Evolutionary conservation across 2,888 invertebrate genomes (phyloP).

Genomic region (Chymomyza amoena): DNA sequence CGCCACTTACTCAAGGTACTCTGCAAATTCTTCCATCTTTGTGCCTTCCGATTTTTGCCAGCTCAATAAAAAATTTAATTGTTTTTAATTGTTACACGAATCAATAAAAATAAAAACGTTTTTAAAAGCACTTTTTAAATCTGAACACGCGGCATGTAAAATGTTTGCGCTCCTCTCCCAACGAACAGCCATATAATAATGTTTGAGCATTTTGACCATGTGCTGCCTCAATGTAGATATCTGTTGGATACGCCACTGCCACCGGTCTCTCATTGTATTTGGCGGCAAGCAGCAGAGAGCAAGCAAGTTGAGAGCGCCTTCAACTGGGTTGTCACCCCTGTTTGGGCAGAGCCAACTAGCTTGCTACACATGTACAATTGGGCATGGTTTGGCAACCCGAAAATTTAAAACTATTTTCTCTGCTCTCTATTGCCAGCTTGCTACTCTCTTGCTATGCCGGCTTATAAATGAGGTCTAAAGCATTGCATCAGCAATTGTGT

Average conservation of each 20-base stretch:
- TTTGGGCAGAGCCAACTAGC: background rate
- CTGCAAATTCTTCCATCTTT: slow-evolving; percentile 48
- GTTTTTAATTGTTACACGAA: background rate
- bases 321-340: slow-evolving; percentile 39
- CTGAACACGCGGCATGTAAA: slow-evolving; percentile 10
- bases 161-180: slow-evolving; percentile 1
- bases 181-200: slow-evolving; percentile 2
- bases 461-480: slow-evolving; percentile 30
- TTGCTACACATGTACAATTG: background rate
- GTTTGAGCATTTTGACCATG: slow-evolving; percentile 13
- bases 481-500: slow-evolving; percentile 38
- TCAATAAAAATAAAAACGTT: background rate
- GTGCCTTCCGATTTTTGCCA: slow-evolving; percentile 4
- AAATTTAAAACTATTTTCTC: slow-evolving; percentile 21
- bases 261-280: slow-evolving; percentile 6
- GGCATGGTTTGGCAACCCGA: slow-evolving; percentile 33
- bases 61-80: slow-evolving; percentile 39
- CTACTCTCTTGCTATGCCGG: slow-evolving; percentile 2
- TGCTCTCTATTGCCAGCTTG: background rate
- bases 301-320: slow-evolving; percentile 1
- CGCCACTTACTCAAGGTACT: slow-evolving; percentile 47
- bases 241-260: slow-evolving; percentile 3
- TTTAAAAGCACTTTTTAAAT: background rate
- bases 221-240: slow-evolving; percentile 13
- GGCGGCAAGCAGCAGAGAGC: slow-evolving; percentile 11